Conservation (phyloP, 92 coral and sea anemone species). For the Palythoa caribaeorum region DNA sequence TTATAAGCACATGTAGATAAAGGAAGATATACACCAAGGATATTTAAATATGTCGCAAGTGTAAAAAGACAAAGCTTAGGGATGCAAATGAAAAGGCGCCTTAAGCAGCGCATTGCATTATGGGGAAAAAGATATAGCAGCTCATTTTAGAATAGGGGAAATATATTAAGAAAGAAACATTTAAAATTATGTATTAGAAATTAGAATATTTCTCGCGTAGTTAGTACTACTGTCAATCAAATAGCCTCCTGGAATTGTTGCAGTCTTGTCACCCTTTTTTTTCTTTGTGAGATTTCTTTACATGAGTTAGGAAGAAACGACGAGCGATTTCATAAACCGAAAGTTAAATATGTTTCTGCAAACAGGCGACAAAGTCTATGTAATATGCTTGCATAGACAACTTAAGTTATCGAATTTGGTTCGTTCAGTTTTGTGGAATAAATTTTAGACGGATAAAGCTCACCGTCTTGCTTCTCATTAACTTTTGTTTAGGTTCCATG, state of each 20-base stretch:
- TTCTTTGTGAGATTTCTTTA: neutral
- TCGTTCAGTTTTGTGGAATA: neutral
- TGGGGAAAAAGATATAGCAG: slow-evolving; percentile 2
- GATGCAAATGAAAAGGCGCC: neutral
- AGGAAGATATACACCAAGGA: slow-evolving; percentile 24
- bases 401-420: neutral
- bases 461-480: neutral
- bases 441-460: neutral
- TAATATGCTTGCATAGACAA: neutral
- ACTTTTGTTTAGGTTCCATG: neutral
- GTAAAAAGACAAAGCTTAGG: slow-evolving; percentile 40
- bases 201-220: slow-evolving; percentile 3
- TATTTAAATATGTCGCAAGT: slow-evolving; percentile 50
- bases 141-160: slow-evolving; percentile 43
- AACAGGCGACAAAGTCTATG: neutral
- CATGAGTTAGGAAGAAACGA: too few species aligned
- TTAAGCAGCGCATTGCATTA: slow-evolving; percentile 28
- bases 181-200: slow-evolving; percentile 12
- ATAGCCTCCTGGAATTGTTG: neutral
- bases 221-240: neutral
- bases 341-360: neutral
- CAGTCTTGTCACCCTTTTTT: neutral
- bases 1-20: slow-evolving; percentile 50
- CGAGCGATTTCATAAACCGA: neutral
- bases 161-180: slow-evolving; percentile 14